Evolutionary conservation across 2,797 vertebrate species (phyloP).

Genomic region (Odontamblyopus lacepedii): DNA sequence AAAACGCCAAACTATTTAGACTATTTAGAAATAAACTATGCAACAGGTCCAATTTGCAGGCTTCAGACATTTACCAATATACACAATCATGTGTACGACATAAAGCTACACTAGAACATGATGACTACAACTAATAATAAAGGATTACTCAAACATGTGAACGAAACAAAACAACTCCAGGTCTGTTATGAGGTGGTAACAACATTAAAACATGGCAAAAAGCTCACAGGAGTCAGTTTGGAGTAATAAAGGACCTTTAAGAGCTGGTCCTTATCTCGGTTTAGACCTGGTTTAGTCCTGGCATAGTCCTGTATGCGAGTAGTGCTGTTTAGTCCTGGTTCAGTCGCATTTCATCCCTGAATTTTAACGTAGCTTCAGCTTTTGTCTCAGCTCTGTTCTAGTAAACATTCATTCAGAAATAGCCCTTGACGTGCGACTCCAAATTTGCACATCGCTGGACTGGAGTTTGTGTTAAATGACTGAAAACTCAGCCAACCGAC

Average conservation of each 20-base stretch:
- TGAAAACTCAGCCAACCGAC: slow-evolving; percentile 52
- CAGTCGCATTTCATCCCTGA: neutral
- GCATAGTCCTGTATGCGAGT: neutral
- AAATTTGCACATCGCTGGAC: slow-evolving; percentile 18
- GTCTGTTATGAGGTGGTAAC: too few relatives aligned
- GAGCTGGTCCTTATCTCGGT: neutral
- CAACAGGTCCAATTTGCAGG: too few relatives aligned
- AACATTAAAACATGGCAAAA: too few relatives aligned
- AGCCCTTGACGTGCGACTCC: neutral
- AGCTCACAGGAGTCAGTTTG: too few relatives aligned
- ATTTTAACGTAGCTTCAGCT: neutral
- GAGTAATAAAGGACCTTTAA: neutral
- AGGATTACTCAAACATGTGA: too few relatives aligned
- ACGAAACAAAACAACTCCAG: too few relatives aligned
- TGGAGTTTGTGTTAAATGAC: slow-evolving; percentile 62
- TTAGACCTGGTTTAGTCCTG: neutral
- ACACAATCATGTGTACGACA: too few relatives aligned
- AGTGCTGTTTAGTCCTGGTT: neutral
- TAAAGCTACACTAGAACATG: too few relatives aligned
- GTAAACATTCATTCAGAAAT: neutral
- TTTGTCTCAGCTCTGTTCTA: neutral
- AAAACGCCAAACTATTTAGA: too few relatives aligned
- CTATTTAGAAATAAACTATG: too few relatives aligned
- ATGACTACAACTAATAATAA: too few relatives aligned
- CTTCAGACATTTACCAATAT: too few relatives aligned